Percentiles rank a stretch among this genome's conserved stretches.
Conservation (phyloP, 2,797 vertebrate genomes). For the Cuculus canorus region DNA sequence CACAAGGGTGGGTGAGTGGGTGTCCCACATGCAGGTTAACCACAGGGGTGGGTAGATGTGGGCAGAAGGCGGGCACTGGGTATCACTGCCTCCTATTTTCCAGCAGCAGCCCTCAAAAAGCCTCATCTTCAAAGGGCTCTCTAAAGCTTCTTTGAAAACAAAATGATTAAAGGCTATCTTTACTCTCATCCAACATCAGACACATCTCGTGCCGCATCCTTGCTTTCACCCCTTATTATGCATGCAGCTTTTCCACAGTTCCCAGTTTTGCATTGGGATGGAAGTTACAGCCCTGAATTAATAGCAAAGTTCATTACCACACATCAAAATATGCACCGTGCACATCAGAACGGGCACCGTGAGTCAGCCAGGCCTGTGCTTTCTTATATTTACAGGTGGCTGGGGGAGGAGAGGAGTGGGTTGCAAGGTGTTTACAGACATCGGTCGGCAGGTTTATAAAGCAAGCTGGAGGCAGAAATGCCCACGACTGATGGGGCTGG, state of each 20-base stretch:
- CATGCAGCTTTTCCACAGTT: slow-evolving; percentile 49
- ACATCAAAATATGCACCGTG: not conserved
- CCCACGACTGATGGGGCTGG: fast-evolving
- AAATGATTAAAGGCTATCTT: slow-evolving; percentile 74
- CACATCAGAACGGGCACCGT: not conserved
- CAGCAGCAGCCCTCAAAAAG: slow-evolving; percentile 41
- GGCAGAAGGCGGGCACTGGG: not conserved
- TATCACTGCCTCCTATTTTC: not conserved
- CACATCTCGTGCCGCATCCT: slow-evolving; percentile 25
- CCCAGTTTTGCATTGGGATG: not conserved
- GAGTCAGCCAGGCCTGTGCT: not conserved
- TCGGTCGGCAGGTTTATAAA: too few relatives aligned
- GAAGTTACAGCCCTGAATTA: slow-evolving; percentile 39
- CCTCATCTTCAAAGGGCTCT: slow-evolving; percentile 66
- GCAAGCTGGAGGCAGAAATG: not conserved
- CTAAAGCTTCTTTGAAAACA: slow-evolving; percentile 71
- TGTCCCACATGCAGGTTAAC: not conserved
- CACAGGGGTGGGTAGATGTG: not conserved
- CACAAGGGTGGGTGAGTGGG: fast-evolving
- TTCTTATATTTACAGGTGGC: not conserved
- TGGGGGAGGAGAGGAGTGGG: not conserved
- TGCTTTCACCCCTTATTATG: slow-evolving; percentile 63
- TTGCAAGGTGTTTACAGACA: fast-evolving
- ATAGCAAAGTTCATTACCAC: slow-evolving; percentile 18
- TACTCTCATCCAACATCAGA: slow-evolving; percentile 74